These are phyloP conservation scores for Psittacula cyanocephala DNA, from an alignment of 2,113 vertebrate species.

Conservation along the genomic window DNA sequence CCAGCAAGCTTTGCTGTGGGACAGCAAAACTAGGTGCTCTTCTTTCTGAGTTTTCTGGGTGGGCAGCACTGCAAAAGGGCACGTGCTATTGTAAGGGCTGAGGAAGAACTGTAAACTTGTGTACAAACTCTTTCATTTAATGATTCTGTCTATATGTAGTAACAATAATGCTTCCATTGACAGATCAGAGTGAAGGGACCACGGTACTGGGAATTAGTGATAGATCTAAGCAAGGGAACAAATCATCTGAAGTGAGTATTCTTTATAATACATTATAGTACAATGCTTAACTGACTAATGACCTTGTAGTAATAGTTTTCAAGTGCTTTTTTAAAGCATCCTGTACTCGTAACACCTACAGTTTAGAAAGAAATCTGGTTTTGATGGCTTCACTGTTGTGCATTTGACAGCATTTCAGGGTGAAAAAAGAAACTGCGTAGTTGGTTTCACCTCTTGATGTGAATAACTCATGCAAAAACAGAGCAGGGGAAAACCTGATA, in stretches of 20 bases:
- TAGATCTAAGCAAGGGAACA: constrained; percentile 90
- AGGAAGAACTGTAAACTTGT: background rate
- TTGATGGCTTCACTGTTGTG: constrained; percentile 3
- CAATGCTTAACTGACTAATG: background rate
- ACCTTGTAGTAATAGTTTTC: background rate
- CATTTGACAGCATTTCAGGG: background rate
- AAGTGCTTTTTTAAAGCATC: background rate
- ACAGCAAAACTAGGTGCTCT: background rate
- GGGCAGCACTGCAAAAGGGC: background rate
- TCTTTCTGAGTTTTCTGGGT: background rate
- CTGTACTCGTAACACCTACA: background rate
- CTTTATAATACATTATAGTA: background rate
- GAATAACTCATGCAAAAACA: constrained; percentile 57
- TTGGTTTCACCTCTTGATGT: constrained; percentile 50
- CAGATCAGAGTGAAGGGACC: constrained; percentile 97
- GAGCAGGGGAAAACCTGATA: constrained; percentile 54
- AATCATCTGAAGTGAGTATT: constrained; percentile 90
- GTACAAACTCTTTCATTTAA: background rate
- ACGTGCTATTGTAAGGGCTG: background rate
- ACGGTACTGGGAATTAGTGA: constrained; percentile 94
- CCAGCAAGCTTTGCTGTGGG: background rate
- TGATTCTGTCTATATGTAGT: background rate
- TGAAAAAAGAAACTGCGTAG: constrained; percentile 42
- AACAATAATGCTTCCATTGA: constrained; percentile 47
- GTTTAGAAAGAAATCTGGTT: constrained; percentile 2